Conservation (phyloP, 2,797 vertebrate species). For the Pempheris klunzingeri region DNA sequence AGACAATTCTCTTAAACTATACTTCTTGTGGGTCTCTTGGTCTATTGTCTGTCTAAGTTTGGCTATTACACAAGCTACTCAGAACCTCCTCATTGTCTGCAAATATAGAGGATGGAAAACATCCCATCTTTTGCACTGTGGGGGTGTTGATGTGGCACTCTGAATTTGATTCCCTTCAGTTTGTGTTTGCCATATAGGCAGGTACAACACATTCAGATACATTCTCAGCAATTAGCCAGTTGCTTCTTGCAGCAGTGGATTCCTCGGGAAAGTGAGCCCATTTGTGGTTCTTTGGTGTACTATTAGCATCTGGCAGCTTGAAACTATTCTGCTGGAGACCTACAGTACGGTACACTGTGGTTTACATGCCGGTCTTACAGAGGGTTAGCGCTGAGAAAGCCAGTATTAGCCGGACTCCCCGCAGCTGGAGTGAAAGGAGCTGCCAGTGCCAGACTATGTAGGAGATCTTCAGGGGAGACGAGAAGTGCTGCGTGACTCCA, state of each 20-base stretch:
- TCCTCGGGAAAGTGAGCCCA: slow-evolving; percentile 34
- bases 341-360: slow-evolving; percentile 57
- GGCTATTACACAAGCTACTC: slow-evolving; percentile 24
- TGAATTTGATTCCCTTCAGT: slow-evolving; percentile 10
- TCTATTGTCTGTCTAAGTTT: slow-evolving; percentile 41
- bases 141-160: slow-evolving; percentile 35
- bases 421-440: slow-evolving; percentile 68
- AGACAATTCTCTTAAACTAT: slow-evolving; percentile 34
- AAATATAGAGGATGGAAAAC: slow-evolving; percentile 39
- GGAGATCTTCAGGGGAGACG: slow-evolving; percentile 69
- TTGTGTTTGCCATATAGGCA: slow-evolving; percentile 35
- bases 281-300: slow-evolving; percentile 63
- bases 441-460: slow-evolving; percentile 59
- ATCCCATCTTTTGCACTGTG: slow-evolving; percentile 23
- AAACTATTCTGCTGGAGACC: slow-evolving; percentile 61
- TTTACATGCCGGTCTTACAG: slow-evolving; percentile 67
- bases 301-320: slow-evolving; percentile 66
- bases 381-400: slow-evolving; percentile 65
- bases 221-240: slow-evolving; percentile 26
- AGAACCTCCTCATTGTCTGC: slow-evolving; percentile 54
- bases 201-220: slow-evolving; percentile 6
- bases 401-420: slow-evolving; percentile 61
- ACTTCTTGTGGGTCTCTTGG: too few relatives aligned
- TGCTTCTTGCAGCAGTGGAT: slow-evolving; percentile 38
- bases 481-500: slow-evolving; percentile 66